Evolutionary conservation across 2,888 invertebrate genomes (phyloP), one percentile per base, ranked within the genome.

Genomic region (Stratiomys singularior): DNA sequence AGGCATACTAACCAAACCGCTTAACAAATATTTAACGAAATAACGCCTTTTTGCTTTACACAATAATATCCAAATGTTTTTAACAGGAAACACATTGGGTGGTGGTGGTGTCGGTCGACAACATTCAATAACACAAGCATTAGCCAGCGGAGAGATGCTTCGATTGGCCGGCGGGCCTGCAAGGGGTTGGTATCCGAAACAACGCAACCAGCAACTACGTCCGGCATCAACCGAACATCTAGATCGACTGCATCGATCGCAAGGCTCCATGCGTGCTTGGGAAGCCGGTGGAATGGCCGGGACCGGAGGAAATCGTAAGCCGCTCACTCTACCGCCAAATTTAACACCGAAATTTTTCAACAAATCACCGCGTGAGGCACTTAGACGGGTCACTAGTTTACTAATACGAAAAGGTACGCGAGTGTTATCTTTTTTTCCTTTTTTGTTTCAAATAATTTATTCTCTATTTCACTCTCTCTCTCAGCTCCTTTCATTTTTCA

Each of bases 311-410:
- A 88, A 84, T 21, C 90, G 94, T 84, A 95, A 95, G 85, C 95
- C 95, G 4, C 89, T 94, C 81, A 95, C 95, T n/a, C 89, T 95
- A 84, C 95, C 95, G 76, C 95, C 95, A 79, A 95, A 95, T 89
- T 89, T 95, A 84, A 94, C 95, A 81, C 95, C 95, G 83, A 95
- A 95, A 88, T 95, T 95, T 90, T 93, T 95, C 89, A 94, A 95
- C 86, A 93, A 94, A 88, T 95, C 95, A 81, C 94, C 95, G 67
- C 90, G 95, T 84, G 95, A 95, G 87, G 95, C 95, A 79, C 89
- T 95, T 82, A 90, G 95, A 84, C 92, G 95, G 87, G 95, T 95
- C 85, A 95, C 95, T 86, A 95, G 95, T 90, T 91, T 95, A 87
- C 91, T 95, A 86, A 95, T 95, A 88, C 90, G 93, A 86, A 93